A percentile compares a stretch with the other conserved stretches of the same genome.
Conservation (phyloP, 2,113 vertebrate genomes). For the Silurus asotus region DNA sequence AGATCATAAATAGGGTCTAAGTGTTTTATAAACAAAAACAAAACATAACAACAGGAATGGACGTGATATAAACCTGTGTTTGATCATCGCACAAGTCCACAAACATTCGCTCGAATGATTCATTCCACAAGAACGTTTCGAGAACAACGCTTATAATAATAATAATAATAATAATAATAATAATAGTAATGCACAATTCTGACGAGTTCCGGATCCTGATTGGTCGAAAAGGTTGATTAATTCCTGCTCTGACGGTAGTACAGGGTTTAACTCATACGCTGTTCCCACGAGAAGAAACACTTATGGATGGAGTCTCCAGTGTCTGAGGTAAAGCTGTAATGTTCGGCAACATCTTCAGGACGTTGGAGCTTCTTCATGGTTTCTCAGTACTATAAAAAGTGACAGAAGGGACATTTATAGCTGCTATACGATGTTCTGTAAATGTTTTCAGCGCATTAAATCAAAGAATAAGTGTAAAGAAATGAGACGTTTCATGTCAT, state of each 20-base stretch:
- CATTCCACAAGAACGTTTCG: too few relatives aligned
- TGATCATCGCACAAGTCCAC: too few relatives aligned
- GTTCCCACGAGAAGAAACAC: neutral
- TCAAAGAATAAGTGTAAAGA: neutral
- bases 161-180: too few relatives aligned
- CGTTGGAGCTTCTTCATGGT: neutral
- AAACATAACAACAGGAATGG: too few relatives aligned
- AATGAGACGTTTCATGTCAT: neutral
- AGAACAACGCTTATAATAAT: too few relatives aligned
- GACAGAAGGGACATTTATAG: neutral
- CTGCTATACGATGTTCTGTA: neutral
- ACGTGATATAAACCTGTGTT: too few relatives aligned
- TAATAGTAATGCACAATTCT: neutral
- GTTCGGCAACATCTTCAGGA: neutral
- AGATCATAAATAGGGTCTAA: neutral
- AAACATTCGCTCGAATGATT: too few relatives aligned
- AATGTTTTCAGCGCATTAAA: neutral
- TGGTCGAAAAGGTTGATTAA: neutral
- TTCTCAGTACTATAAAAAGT: neutral
- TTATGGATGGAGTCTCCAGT: neutral
- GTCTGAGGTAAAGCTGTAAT: neutral
- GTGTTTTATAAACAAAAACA: too few relatives aligned
- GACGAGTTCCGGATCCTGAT: neutral
- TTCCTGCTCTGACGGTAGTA: neutral
- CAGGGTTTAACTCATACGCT: neutral